Evolutionary conservation across 2,888 invertebrate species (phyloP).

Genomic region (Phyllotreta striolata): DNA sequence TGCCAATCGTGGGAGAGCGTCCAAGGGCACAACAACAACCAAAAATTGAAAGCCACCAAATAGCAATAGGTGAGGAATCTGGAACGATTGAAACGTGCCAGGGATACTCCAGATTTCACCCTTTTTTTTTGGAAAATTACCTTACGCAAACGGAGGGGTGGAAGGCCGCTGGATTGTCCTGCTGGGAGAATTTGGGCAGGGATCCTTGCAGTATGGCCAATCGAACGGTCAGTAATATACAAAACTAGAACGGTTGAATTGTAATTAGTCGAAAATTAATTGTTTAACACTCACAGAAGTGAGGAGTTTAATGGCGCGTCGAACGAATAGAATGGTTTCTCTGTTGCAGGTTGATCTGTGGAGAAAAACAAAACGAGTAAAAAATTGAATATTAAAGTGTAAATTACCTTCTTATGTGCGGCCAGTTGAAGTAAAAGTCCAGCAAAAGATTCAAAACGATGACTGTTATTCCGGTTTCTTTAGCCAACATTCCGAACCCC

Average conservation of each 20-base stretch:
- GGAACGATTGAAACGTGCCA: slow-evolving; percentile 50
- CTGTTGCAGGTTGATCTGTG: slow-evolving; percentile 65
- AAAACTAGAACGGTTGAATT: slow-evolving; percentile 63
- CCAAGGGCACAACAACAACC: slow-evolving; percentile 80
- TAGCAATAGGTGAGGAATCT: slow-evolving; percentile 85
- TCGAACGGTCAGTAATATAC: slow-evolving; percentile 71
- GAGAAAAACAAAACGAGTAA: slow-evolving; percentile 30
- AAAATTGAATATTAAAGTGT: not conserved
- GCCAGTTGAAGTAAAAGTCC: slow-evolving; percentile 79
- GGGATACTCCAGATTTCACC: too few relatives aligned
- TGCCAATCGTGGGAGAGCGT: slow-evolving; percentile 89
- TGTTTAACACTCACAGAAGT: slow-evolving; percentile 50
- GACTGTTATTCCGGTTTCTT: slow-evolving; percentile 85
- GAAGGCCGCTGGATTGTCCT: slow-evolving; percentile 89
- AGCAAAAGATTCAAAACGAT: slow-evolving; percentile 80
- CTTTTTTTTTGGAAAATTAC: slow-evolving; percentile 56
- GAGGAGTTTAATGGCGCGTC: slow-evolving; percentile 68
- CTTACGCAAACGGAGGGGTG: slow-evolving; percentile 76
- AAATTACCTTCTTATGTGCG: slow-evolving; percentile 67
- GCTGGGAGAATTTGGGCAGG: slow-evolving; percentile 80
- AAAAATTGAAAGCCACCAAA: slow-evolving; percentile 83
- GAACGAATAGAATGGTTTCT: slow-evolving; percentile 67
- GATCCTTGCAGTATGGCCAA: slow-evolving; percentile 79
- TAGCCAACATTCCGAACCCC: slow-evolving; percentile 82
- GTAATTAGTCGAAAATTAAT: too few relatives aligned